phyloP scores from a whole-genome alignment of 2,888 invertebrate species.

The Branchellion lobata region DNA sequence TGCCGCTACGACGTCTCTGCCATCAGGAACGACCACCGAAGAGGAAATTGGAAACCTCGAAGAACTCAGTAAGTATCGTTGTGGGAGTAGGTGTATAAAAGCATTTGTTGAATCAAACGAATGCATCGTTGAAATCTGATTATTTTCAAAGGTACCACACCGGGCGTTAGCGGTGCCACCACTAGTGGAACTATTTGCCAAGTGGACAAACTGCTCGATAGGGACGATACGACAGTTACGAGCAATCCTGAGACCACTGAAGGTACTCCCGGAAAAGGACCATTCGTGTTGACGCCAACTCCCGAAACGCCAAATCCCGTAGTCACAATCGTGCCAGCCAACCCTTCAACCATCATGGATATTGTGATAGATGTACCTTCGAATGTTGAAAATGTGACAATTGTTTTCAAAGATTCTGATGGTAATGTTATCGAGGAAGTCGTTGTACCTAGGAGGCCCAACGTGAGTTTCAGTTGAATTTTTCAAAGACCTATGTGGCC shows the following conservation, averaged over 20 bases:
- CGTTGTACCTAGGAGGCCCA: too few species aligned
- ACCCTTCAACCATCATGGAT: neutral
- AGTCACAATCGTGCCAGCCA: neutral
- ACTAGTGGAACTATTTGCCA: neutral
- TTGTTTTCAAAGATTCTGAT: neutral
- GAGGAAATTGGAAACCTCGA: too few species aligned
- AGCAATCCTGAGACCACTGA: neutral
- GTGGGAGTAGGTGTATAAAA: too few species aligned
- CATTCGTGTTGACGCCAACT: neutral
- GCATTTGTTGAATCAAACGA: too few species aligned
- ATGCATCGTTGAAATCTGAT: too few species aligned
- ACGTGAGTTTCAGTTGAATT: too few species aligned
- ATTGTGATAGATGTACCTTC: neutral
- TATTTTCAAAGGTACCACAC: too few species aligned
- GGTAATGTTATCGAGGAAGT: too few species aligned
- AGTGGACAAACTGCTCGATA: conserved; percentile 3
- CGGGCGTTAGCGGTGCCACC: too few species aligned
- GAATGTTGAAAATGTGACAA: neutral
- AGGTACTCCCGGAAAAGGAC: neutral
- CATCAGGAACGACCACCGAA: neutral
- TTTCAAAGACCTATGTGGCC: too few species aligned
- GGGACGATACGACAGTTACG: neutral
- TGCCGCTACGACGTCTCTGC: neutral
- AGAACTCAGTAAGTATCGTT: too few species aligned
- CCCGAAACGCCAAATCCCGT: neutral